Conservation (phyloP, 2,113 vertebrate genomes). For the Falco punctatus region DNA sequence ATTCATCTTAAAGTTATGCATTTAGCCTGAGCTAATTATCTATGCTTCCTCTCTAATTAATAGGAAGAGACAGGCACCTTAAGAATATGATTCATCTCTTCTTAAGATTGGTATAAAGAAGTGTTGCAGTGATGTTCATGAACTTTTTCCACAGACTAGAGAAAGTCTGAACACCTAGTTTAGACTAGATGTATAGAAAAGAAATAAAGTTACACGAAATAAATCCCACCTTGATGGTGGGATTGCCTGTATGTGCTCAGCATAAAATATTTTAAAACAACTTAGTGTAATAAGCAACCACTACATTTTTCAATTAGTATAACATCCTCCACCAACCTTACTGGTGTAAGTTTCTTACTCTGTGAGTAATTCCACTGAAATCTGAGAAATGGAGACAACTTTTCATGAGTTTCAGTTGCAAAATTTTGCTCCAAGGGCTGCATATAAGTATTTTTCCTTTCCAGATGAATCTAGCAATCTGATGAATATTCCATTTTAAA, state of each 20-base stretch:
- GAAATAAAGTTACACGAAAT: background rate
- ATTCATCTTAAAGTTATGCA: background rate
- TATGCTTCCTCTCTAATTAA: background rate
- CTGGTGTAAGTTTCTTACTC: background rate
- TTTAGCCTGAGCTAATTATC: background rate
- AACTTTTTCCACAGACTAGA: background rate
- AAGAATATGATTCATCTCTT: background rate
- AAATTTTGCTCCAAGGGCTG: background rate
- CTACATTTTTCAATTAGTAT: background rate
- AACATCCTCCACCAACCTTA: background rate
- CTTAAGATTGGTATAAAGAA: background rate
- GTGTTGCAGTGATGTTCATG: background rate
- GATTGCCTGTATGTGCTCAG: background rate
- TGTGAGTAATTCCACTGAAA: background rate
- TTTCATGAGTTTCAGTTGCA: background rate
- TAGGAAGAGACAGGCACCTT: background rate
- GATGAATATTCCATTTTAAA: background rate
- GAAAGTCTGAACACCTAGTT: background rate
- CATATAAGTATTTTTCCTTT: background rate
- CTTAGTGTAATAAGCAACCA: background rate
- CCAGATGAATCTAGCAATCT: background rate
- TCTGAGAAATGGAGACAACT: background rate
- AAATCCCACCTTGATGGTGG: background rate
- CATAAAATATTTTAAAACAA: background rate
- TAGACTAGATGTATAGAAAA: background rate